phyloP scores from a whole-genome alignment of 2,113 vertebrate species.

The Sorex fumeus region DNA sequence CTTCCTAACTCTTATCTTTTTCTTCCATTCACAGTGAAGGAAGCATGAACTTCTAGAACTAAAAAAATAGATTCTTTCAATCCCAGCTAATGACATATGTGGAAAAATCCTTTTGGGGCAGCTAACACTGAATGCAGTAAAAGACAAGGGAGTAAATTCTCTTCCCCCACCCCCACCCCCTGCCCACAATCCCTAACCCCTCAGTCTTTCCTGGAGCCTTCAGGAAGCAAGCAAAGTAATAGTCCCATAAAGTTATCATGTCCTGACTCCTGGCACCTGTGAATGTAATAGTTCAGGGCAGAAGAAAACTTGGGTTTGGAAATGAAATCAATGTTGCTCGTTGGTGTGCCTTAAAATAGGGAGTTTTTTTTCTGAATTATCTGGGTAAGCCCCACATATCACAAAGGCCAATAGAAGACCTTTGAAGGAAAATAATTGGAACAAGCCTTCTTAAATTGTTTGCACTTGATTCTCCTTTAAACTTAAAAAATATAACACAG shows the following conservation, averaged over 20 bases:
- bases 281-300: neutral
- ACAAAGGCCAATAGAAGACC: neutral
- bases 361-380: neutral
- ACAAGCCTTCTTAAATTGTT: too few species aligned
- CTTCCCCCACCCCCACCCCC: too few species aligned
- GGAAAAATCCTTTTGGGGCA: neutral
- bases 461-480: too few species aligned
- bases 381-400: neutral
- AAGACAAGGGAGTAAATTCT: too few species aligned
- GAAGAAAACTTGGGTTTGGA: conserved; percentile 15
- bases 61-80: neutral
- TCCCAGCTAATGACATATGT: neutral
- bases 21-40: conserved; percentile 37
- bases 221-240: too few species aligned
- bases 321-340: neutral
- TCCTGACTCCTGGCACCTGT: neutral
- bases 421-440: too few species aligned
- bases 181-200: too few species aligned
- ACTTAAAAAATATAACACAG: too few species aligned
- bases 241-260: too few species aligned
- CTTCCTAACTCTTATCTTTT: neutral
- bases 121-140: too few species aligned
- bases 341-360: neutral
- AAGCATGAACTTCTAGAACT: neutral
- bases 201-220: too few species aligned